Evolutionary conservation across 1,140 invertebrate genomes (phyloP), one percentile per base, ranked within the genome.

Genomic region (Elysia chlorotica): DNA sequence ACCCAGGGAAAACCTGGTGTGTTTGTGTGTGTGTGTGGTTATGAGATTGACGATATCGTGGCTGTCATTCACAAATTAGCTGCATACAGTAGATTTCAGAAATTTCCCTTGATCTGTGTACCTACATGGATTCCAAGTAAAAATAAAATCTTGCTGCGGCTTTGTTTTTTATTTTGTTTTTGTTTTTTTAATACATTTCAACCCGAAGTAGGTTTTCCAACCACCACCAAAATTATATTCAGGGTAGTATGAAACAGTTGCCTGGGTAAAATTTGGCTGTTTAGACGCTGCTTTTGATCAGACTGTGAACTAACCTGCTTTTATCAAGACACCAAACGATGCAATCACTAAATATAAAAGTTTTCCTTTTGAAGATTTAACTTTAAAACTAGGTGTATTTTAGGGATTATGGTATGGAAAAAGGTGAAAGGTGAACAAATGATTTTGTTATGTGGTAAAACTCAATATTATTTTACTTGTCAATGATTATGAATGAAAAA

Each of bases 1-100:
- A n/a, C 78, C 76, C 3, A 76, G 82, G 57, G 82, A 83, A 71
- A 77, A 82, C 53, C 54, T 83, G 71, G 82, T 82, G 76, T 56
- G 75, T 69, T 25, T 0, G 3, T 57, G 0, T 28, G 21, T 28
- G 35, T 38, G 36, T 28, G 25, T 53, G n/a, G 21, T 71, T 41
- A 10, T 59, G 56, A 6, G 17, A 10, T 59, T 59, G 25, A 25
- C 14, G 56, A 28, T 59, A 21, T 59, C 17, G 25, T 6, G 25
- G 25, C 6, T 17, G 25, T 10, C 10, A 28, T 59, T 28, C 56
- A 6, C 25, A 25, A 10, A 10, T 6, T 59, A 21, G 10, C 25
- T 17, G 6, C 25, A 59, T 28, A 17, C 14, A 59, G 41, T 48
- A 10, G n/a, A n/a, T n/a, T n/a, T n/a, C 41, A 48, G 41, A n/a